Percentiles rank a stretch among this genome's conserved stretches.
Conservation (phyloP, 1,140 invertebrate species). For the Pemphigus obesinymphae region DNA sequence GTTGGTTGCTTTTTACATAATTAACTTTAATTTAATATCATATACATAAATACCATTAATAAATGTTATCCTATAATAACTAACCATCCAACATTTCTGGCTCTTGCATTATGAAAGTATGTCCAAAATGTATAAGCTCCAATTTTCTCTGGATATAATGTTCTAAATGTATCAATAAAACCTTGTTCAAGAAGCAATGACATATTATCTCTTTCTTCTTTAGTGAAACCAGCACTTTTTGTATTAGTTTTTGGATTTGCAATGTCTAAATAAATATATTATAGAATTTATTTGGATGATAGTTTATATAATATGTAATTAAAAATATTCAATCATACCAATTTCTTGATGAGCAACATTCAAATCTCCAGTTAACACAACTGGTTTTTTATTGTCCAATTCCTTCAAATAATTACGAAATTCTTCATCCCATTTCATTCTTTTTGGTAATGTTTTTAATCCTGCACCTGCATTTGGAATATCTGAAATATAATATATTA, state of each 20-base stretch:
- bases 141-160: constrained; percentile 78
- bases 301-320: background rate
- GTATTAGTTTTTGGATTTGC: constrained; percentile 91
- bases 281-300: background rate
- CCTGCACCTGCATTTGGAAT: constrained; percentile 72
- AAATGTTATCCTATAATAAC: constrained; percentile 45
- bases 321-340: constrained; percentile 55
- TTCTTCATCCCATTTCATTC: constrained; percentile 83
- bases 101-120: constrained; percentile 76
- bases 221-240: constrained; percentile 91
- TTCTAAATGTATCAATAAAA: constrained; percentile 84
- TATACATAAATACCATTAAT: too few relatives aligned
- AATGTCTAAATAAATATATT: constrained; percentile 63
- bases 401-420: constrained; percentile 73
- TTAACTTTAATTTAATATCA: too few relatives aligned
- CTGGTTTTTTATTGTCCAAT: constrained; percentile 85
- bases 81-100: constrained; percentile 92
- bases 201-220: constrained; percentile 89
- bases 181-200: constrained; percentile 71
- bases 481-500: constrained; percentile 46
- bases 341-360: constrained; percentile 96
- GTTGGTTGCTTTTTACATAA: too few relatives aligned
- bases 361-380: constrained; percentile 93
- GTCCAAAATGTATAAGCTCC: constrained; percentile 93
- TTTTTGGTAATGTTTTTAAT: constrained; percentile 79